These are phyloP conservation scores for Meandrina meandrites DNA, from an alignment of 92 coral and sea anemone genomes.

Conservation along the genomic window DNA sequence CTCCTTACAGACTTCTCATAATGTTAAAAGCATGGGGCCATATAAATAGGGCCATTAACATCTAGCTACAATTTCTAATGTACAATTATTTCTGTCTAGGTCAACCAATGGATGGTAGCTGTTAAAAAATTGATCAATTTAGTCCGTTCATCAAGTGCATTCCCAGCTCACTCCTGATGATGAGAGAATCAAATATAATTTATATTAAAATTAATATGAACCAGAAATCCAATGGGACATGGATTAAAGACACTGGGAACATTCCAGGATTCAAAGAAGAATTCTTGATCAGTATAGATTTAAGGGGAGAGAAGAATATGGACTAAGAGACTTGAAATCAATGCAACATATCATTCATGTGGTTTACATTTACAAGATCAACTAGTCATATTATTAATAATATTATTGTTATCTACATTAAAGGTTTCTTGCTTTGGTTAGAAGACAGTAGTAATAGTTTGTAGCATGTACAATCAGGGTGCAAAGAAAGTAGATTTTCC, in stretches of 20 bases:
- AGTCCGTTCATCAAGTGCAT: slow-evolving; percentile 55
- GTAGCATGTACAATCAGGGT: neutral
- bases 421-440: too few species aligned
- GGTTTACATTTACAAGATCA: neutral
- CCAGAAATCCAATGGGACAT: neutral
- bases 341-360: too few species aligned
- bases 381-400: neutral
- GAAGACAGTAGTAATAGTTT: too few species aligned
- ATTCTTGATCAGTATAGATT: neutral
- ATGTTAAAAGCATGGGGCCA: neutral
- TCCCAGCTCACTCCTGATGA: slow-evolving; percentile 42
- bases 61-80: too few species aligned
- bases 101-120: slow-evolving; percentile 99
- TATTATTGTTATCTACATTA: neutral
- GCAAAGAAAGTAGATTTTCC: too few species aligned
- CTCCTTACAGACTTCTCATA: neutral
- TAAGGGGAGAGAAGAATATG: neutral
- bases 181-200: neutral
- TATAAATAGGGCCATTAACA: too few species aligned
- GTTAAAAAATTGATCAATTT: slow-evolving; percentile 87
- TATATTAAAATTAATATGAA: slow-evolving; percentile 13
- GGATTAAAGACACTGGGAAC: neutral
- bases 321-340: neutral
- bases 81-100: slow-evolving; percentile 49
- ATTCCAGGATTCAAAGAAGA: neutral